Base-by-base conservation (phyloP, 2,888 invertebrate genomes). In the Drosophila austrosaltans region DNA sequence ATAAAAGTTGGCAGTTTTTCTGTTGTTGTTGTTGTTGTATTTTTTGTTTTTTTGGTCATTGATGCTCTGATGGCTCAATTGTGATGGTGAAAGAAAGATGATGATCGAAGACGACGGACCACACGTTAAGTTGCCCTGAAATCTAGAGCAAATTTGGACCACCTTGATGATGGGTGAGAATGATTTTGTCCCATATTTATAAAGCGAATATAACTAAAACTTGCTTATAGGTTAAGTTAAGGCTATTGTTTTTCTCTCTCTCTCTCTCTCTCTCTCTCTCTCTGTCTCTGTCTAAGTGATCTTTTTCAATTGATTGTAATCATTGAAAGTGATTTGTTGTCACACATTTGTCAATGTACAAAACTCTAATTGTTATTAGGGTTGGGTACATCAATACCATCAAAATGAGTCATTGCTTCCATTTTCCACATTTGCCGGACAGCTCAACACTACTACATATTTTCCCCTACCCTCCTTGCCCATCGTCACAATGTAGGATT, bases 51-150 rank as follows among this genome's bases (percentile, higher is more conserved):
- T 72, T 59, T 67, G 71, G 73, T 72, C 76, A 72, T 78, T 82
- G 86, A 83, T 78, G 72, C 81, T 76, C 58, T 62, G 81, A 82
- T 85, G 88, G 87, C 85, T 85, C 88, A 85, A 85, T 85, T 87
- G 80, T 64, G 76, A 0, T 36, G 8, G 7, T 36, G 36, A 8
- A 36, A 36, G 36, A 36, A 36, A 36, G 36, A 36, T 36, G 36
- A 36, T 36, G 8, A 36, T 36, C 36, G 36, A 36, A 36, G 36
- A 36, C 36, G 73, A 54, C 36, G 87, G 87, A 88, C 85, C 85
- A 86, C 85, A 86, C 82, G 44, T 56, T 56, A 70, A 73, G 87
- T 84, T 82, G 79, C 84, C 65, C 39, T 66, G 85, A 84, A 84
- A 79, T 78, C 62, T 87, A 61, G 83, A 79, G 76, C 79, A 74